Percentiles rank a stretch among this genome's conserved stretches.
These are phyloP conservation scores for Thecophora atra DNA, from an alignment of 2,888 invertebrate species.

Conservation along the genomic window DNA sequence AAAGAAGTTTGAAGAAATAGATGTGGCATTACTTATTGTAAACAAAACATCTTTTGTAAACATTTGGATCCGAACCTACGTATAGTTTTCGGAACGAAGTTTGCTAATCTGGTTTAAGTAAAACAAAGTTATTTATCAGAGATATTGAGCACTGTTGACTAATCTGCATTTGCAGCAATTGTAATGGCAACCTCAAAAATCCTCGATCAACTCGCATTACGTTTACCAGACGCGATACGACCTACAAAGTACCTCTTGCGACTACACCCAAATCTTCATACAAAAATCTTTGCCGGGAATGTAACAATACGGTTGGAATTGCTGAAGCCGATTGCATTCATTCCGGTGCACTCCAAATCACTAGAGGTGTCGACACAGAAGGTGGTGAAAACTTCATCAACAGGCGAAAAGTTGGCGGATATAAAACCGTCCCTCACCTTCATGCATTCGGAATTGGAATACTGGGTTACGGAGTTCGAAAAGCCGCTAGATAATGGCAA, in stretches of 20 bases:
- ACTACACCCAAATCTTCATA: conserved; percentile 73
- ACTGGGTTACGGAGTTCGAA: conserved; percentile 52
- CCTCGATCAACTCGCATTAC: conserved; percentile 31
- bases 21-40: no score
- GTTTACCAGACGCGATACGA: conserved; percentile 70
- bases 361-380: conserved; percentile 62
- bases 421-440: conserved; percentile 7
- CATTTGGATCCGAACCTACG: no score
- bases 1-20: no score
- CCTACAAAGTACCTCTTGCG: conserved; percentile 75
- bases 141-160: neutral
- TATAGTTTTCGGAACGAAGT: no score
- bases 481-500: conserved; percentile 54
- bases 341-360: conserved; percentile 72
- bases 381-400: conserved; percentile 20
- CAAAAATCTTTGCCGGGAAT: conserved; percentile 70
- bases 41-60: no score
- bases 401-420: conserved; percentile 10
- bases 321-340: conserved; percentile 61
- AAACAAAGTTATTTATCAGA: no score
- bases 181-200: conserved; percentile 2
- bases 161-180: neutral
- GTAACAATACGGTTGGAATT: conserved; percentile 68
- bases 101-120: no score
- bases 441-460: conserved; percentile 48